phyloP scores from a whole-genome alignment of 2,797 vertebrate species.

The Chloroceryle inda region DNA sequence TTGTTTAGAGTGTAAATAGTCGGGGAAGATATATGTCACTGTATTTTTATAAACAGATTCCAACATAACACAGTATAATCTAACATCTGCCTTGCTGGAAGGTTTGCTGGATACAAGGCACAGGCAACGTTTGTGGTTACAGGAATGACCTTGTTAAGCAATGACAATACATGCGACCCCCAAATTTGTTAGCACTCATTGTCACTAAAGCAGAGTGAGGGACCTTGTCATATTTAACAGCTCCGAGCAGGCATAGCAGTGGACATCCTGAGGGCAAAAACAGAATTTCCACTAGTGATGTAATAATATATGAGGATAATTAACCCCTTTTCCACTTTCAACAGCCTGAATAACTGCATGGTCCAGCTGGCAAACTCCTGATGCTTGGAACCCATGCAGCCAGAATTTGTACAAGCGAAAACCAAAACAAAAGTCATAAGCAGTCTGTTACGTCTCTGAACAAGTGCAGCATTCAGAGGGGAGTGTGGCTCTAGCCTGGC shows the following conservation, averaged over 20 bases:
- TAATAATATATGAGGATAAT: conserved; percentile 73
- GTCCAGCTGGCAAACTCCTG: conserved; percentile 31
- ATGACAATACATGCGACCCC: conserved; percentile 61
- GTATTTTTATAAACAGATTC: conserved; percentile 5
- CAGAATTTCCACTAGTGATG: conserved; percentile 74
- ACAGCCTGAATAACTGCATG: conserved; percentile 14
- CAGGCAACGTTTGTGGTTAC: conserved; percentile 34
- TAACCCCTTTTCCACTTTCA: conserved; percentile 51
- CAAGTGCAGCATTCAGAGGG: conserved; percentile 82
- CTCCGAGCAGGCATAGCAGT: conserved; percentile 57
- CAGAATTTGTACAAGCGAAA: conserved; percentile 82
- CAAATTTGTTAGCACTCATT: conserved; percentile 68
- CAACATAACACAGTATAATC: neutral
- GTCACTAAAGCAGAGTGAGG: conserved; percentile 70
- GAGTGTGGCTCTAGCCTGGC: conserved; percentile 4
- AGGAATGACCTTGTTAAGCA: conserved; percentile 38
- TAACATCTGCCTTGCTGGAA: neutral
- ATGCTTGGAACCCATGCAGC: conserved; percentile 36
- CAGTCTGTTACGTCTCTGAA: conserved; percentile 73
- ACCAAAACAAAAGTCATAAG: conserved; percentile 76
- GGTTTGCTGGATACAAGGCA: conserved; percentile 13
- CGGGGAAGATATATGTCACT: neutral
- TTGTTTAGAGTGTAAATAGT: neutral
- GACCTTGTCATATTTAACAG: conserved; percentile 76
- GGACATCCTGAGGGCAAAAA: conserved; percentile 70